Conservation (phyloP, 2,113 vertebrate genomes). For the Chinchilla lanigera region DNA sequence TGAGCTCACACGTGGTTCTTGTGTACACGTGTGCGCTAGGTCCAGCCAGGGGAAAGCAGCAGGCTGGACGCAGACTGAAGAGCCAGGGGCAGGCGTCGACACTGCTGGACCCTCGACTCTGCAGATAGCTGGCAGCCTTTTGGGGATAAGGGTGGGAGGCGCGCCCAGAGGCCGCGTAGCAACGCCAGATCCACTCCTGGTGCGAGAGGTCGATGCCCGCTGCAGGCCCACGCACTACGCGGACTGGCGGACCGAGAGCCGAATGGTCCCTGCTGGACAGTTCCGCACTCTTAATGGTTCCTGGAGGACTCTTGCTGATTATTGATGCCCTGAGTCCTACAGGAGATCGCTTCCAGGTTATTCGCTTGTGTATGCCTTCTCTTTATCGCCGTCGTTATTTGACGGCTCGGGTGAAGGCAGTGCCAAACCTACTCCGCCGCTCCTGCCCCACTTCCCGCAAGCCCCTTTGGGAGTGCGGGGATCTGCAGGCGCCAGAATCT, state of each 20-base stretch:
- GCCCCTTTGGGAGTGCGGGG: fast-evolving
- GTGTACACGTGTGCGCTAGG: background rate
- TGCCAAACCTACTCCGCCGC: background rate
- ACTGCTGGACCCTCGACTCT: background rate
- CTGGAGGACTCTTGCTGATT: slow-evolving; percentile 38
- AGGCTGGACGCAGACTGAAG: background rate
- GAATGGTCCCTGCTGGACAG: slow-evolving; percentile 59
- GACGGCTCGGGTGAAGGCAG: background rate
- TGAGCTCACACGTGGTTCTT: background rate
- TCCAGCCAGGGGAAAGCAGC: background rate
- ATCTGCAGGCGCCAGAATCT: background rate
- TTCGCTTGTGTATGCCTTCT: slow-evolving; percentile 30
- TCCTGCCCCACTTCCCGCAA: background rate
- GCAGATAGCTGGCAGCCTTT: background rate
- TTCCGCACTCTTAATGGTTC: slow-evolving; percentile 28
- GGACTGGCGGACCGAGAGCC: background rate
- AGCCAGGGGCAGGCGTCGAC: no score
- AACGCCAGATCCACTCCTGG: background rate
- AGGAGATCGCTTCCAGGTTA: background rate
- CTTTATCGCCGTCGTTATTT: background rate
- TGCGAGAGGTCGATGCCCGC: background rate
- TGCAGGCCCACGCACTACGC: background rate
- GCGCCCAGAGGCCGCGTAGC: fast-evolving
- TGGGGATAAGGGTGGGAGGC: background rate
- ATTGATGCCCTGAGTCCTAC: background rate